Conservation (phyloP, 2,797 vertebrate species). For the Loriculus beryllinus region DNA sequence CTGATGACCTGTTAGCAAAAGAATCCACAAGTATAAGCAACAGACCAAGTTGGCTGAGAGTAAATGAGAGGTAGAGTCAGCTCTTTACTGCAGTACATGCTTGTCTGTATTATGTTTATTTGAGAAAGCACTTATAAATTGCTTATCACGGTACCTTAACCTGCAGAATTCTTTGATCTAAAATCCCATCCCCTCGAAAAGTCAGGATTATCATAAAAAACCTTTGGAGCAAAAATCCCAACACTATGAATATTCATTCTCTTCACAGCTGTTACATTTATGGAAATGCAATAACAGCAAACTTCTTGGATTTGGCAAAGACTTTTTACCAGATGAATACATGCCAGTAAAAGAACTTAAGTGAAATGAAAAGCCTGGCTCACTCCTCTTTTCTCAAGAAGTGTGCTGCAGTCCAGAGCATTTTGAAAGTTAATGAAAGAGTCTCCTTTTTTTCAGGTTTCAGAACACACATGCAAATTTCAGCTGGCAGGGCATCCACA, state of each 20-base stretch:
- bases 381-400: neutral
- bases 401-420: neutral
- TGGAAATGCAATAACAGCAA: slow-evolving; percentile 59
- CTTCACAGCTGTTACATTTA: slow-evolving; percentile 66
- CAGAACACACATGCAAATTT: neutral
- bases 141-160: neutral
- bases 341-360: slow-evolving; percentile 12
- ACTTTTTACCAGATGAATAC: slow-evolving; percentile 39
- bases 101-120: neutral
- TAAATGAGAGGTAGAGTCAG: neutral
- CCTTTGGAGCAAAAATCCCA: slow-evolving; percentile 40
- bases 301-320: slow-evolving; percentile 45
- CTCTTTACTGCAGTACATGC: neutral
- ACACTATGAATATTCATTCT: slow-evolving; percentile 57
- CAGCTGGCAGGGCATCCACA: neutral
- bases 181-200: neutral
- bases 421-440: slow-evolving; percentile 47
- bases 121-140: neutral
- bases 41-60: neutral
- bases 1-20: slow-evolving; percentile 25
- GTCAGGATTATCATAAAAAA: slow-evolving; percentile 45
- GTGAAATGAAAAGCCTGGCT: slow-evolving; percentile 2
- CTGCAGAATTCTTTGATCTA: neutral
- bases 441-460: neutral
- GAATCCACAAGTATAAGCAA: slow-evolving; percentile 27